Conservation (phyloP, 1,140 invertebrate genomes). For the Apis florea region DNA sequence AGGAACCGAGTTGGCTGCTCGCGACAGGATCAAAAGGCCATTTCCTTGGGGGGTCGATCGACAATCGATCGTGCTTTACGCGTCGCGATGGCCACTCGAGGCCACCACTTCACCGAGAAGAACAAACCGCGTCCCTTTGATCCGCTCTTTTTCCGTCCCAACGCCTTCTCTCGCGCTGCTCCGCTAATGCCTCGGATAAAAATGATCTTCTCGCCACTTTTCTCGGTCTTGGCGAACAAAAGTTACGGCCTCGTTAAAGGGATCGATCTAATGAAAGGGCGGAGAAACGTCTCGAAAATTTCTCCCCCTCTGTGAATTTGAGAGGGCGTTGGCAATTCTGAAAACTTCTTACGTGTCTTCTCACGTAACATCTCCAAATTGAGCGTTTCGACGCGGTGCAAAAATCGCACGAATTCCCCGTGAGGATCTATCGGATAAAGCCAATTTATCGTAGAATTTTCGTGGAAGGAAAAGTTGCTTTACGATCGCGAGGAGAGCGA, state of each 20-base stretch:
- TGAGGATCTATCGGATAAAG: not conserved
- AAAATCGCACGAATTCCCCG: not conserved
- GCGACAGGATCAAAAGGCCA: slow-evolving; percentile 41
- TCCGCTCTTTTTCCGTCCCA: not conserved
- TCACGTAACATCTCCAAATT: too few relatives aligned
- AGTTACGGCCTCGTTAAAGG: slow-evolving; percentile 27
- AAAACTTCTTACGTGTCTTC: too few relatives aligned
- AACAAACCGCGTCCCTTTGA: slow-evolving; percentile 23
- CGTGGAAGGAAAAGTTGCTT: too few relatives aligned
- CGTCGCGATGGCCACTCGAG: slow-evolving; percentile 30
- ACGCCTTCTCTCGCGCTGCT: not conserved
- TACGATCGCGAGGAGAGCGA: too few relatives aligned
- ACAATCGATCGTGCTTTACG: slow-evolving; percentile 32
- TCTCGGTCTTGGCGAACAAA: not conserved
- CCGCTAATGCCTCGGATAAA: slow-evolving; percentile 28
- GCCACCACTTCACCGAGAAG: not conserved
- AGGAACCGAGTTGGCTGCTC: slow-evolving; percentile 2
- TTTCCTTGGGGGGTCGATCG: slow-evolving; percentile 21
- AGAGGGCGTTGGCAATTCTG: too few relatives aligned
- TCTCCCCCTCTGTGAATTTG: too few relatives aligned
- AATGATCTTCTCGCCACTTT: slow-evolving; percentile 29
- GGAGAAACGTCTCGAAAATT: too few relatives aligned
- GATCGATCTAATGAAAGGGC: slow-evolving; percentile 26
- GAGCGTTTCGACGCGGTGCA: too few relatives aligned
- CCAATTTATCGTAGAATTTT: not conserved